Evolutionary conservation across 2,888 invertebrate species (phyloP).

Genomic region (Xanthostigma xanthostigma): DNA sequence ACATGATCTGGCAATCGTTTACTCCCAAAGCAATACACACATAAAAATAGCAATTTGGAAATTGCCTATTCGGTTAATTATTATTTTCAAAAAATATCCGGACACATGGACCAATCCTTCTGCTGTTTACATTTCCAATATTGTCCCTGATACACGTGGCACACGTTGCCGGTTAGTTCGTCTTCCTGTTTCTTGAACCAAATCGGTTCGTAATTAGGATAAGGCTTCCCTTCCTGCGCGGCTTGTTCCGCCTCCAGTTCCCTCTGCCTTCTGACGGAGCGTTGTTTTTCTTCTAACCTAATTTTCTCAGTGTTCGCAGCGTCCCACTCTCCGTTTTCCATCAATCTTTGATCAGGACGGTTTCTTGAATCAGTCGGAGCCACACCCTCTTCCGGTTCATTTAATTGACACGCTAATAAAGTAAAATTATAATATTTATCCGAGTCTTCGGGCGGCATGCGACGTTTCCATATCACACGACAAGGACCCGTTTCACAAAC

Average conservation of each 20-base stretch:
- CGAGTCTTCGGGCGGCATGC: conserved; percentile 49
- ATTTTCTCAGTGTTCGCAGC: conserved; percentile 78
- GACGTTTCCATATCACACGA: conserved; percentile 73
- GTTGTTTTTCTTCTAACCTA: conserved; percentile 89
- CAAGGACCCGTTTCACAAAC: conserved; percentile 87
- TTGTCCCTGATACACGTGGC: conserved; percentile 71
- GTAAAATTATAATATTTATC: conserved; percentile 89
- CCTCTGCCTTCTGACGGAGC: conserved; percentile 56
- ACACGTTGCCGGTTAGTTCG: conserved; percentile 46
- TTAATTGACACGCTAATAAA: conserved; percentile 85
- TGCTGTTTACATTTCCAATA: conserved; percentile 89
- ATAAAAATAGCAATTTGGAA: too few species aligned
- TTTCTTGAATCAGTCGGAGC: conserved; percentile 89
- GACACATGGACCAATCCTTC: conserved; percentile 81
- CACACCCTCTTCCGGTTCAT: conserved; percentile 82
- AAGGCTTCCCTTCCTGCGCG: conserved; percentile 47
- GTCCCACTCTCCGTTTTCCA: conserved; percentile 91
- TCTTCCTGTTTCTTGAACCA: conserved; percentile 86
- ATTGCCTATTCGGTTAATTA: too few species aligned
- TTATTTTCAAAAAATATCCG: conserved; percentile 60
- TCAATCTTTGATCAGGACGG: conserved; percentile 92
- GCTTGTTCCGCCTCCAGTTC: conserved; percentile 67
- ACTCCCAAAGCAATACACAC: too few species aligned
- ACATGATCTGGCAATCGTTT: too few species aligned
- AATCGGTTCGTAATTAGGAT: conserved; percentile 58